Base-by-base conservation (phyloP, 2,888 invertebrate genomes). In the Coleophora deauratella region DNA sequence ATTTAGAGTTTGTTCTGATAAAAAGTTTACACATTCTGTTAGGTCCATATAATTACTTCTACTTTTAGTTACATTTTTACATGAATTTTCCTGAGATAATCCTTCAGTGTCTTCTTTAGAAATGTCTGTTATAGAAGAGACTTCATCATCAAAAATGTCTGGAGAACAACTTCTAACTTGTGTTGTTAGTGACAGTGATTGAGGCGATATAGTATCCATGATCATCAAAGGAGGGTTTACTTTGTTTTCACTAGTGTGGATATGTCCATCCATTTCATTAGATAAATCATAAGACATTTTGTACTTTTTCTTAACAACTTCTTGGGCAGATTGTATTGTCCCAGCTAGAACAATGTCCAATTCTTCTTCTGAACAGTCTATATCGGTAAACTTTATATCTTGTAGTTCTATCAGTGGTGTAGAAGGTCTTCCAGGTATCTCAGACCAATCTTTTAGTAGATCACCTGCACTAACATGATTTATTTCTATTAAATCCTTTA, bases 391-490 rank as follows among this genome's bases (percentile, higher is more conserved):
- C 47, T 69, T 59, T 49, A 72, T 60, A 37, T 46, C 50, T 21
- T 39, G 45, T 35, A 44, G 33, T 36, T 66, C 47, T 43, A 45
- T 47, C 27, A 55, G 50, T 1, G 91, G 91, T 40, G 90, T 88
- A 9, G 59, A 52, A 37, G 90, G 90, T 43, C 92, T 76, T 0
- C 91, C 91, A 3, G 89, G 89, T 54, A 92, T 91, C 36, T 74
- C 57, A 15, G 73, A 64, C 89, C 91, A 91, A 56, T 89, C 80
- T 66, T 80, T 88, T n/a, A 92, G 62, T 40, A 90, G 70, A 59
- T 71, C 69, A 14, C 89, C 86, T 31, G 74, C 66, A 50, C 68
- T 73, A 35, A 62, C 57, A 35, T 39, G 53, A 30, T 72, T 69
- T 37, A 73, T 74, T 45, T 86, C 73, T 35, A 91, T 55, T 35